Evolutionary conservation across 1,140 invertebrate species (phyloP).

Genomic region (Elymnias hypermnestra): DNA sequence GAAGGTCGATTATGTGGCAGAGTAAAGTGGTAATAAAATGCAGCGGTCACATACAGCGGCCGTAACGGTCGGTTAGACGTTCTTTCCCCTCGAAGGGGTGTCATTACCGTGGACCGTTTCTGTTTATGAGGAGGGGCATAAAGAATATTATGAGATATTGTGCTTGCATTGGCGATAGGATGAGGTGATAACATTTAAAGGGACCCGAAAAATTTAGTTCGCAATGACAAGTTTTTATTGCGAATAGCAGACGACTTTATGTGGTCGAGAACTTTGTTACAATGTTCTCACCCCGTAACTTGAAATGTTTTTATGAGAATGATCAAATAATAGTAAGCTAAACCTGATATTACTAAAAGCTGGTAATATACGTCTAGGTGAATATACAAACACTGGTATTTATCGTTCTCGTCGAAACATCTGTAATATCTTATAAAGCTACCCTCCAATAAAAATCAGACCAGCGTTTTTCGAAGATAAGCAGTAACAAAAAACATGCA

Average conservation of each 20-base stretch:
- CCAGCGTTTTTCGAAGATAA: too few relatives aligned
- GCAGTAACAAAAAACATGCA: too few relatives aligned
- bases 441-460: too few relatives aligned
- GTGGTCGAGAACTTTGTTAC: too few relatives aligned
- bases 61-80: conserved; percentile 65
- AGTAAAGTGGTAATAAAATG: conserved; percentile 75
- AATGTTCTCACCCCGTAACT: too few relatives aligned
- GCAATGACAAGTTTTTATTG: conserved; percentile 47
- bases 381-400: too few relatives aligned
- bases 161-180: conserved; percentile 59
- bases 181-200: conserved; percentile 61
- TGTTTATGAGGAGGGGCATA: conserved; percentile 70
- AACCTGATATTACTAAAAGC: too few relatives aligned
- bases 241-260: conserved; percentile 4
- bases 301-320: too few relatives aligned
- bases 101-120: conserved; percentile 65
- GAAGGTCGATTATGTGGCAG: conserved; percentile 73
- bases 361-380: too few relatives aligned
- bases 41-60: conserved; percentile 71
- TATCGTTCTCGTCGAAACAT: too few relatives aligned
- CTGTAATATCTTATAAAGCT: too few relatives aligned
- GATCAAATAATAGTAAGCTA: too few relatives aligned
- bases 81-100: conserved; percentile 49
- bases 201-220: conserved; percentile 40
- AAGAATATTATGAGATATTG: conserved; percentile 74